Evolutionary conservation across 2,888 invertebrate genomes (phyloP).

Genomic region (Zeuzera pyrina): DNA sequence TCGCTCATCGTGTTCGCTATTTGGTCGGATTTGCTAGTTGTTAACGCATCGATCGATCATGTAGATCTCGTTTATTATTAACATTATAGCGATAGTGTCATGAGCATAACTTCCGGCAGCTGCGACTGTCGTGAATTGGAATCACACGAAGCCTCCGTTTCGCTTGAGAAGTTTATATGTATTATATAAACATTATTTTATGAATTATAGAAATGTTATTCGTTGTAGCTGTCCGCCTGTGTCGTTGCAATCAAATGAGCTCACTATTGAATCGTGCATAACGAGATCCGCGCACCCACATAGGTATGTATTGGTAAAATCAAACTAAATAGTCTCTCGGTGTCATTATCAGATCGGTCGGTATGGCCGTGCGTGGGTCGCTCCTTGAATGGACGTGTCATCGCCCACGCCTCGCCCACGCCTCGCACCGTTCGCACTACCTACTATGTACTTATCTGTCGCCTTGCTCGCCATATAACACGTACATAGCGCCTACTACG

Average conservation of each 20-base stretch:
- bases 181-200: too few relatives aligned
- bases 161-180: too few relatives aligned
- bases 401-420: slow-evolving; percentile 33
- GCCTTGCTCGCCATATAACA: slow-evolving; percentile 11
- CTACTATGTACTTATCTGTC: slow-evolving; percentile 16
- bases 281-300: slow-evolving; percentile 25
- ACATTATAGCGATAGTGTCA: too few relatives aligned
- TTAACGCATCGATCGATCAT: too few relatives aligned
- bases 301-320: slow-evolving; percentile 20
- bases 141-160: too few relatives aligned
- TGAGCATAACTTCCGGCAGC: too few relatives aligned
- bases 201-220: too few relatives aligned
- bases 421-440: slow-evolving; percentile 20
- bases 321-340: slow-evolving; percentile 32
- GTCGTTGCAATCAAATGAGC: slow-evolving; percentile 23
- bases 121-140: too few relatives aligned
- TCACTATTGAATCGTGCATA: slow-evolving; percentile 15
- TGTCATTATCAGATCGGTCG: slow-evolving; percentile 42
- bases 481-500: slow-evolving; percentile 1
- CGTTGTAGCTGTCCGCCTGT: too few relatives aligned
- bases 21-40: slow-evolving; percentile 18
- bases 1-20: slow-evolving; percentile 16
- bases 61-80: too few relatives aligned
- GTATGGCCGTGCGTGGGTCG: slow-evolving; percentile 27
- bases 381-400: slow-evolving; percentile 54